A percentile compares a stretch with the other conserved stretches of the same genome.
phyloP scores from a whole-genome alignment of 2,888 invertebrate genomes.

The Plagodis pulveraria region DNA sequence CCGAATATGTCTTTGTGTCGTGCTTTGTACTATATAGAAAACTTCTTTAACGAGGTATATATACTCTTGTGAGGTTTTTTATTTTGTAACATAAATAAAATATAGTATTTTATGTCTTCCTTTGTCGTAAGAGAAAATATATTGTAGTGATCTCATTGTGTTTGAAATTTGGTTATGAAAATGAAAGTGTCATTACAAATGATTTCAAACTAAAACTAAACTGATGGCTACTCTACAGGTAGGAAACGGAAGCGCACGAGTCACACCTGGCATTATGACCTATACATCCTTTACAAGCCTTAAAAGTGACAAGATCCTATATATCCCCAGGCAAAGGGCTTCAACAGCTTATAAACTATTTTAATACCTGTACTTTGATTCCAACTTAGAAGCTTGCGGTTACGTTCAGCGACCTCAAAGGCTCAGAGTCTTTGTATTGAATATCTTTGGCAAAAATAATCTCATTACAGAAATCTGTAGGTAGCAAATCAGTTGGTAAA shows the following conservation, averaged over 20 bases:
- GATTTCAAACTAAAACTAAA: background rate
- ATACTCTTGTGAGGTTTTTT: no score
- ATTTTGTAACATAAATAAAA: no score
- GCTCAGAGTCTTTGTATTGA: slow-evolving; percentile 12
- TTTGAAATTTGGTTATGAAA: no score
- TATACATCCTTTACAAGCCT: slow-evolving; percentile 73
- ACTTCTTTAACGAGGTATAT: no score
- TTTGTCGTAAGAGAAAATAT: no score
- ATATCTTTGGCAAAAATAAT: slow-evolving; percentile 17
- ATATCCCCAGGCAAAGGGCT: slow-evolving; percentile 26
- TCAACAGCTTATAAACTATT: slow-evolving; percentile 19
- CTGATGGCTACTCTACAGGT: slow-evolving; percentile 13
- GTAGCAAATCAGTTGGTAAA: background rate
- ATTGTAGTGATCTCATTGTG: no score
- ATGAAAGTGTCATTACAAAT: no score
- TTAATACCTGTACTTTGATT: slow-evolving; percentile 21
- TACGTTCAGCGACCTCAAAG: slow-evolving; percentile 14
- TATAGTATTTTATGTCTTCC: no score
- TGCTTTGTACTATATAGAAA: no score
- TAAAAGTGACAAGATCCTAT: slow-evolving; percentile 62
- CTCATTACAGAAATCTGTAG: slow-evolving; percentile 13
- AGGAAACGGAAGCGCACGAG: slow-evolving; percentile 77
- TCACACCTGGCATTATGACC: slow-evolving; percentile 73
- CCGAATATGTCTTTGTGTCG: no score
- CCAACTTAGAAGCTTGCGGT: slow-evolving; percentile 13